A percentile compares a stretch with the other conserved stretches of the same genome.
Evolutionary conservation across 2,797 vertebrate genomes (phyloP).

Genomic region (Trichosurus vulpecula): DNA sequence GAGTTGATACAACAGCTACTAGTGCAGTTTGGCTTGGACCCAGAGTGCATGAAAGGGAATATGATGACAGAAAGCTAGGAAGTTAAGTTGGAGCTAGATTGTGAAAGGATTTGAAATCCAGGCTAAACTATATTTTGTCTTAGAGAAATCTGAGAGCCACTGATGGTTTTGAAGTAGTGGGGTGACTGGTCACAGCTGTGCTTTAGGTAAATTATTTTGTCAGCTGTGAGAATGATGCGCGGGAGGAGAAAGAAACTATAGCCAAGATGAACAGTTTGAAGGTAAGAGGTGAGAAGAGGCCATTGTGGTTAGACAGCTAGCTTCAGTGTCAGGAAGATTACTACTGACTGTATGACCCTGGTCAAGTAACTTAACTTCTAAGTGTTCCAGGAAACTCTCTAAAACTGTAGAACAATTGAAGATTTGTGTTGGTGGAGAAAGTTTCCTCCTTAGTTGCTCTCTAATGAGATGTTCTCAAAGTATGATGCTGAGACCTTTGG

Average conservation of each 20-base stretch:
- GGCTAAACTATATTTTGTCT: background rate
- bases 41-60: background rate
- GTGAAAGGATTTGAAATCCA: background rate
- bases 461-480: background rate
- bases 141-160: background rate
- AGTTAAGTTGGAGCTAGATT: too few species aligned
- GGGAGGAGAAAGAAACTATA: too few species aligned
- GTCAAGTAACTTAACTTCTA: background rate
- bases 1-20: too few species aligned
- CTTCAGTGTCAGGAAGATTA: background rate
- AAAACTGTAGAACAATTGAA: background rate
- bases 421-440: background rate
- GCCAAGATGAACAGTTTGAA: too few species aligned
- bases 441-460: background rate
- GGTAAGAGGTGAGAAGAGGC: too few species aligned
- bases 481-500: background rate
- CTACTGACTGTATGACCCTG: background rate
- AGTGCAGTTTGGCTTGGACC: background rate
- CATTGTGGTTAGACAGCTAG: background rate
- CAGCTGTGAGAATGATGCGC: too few species aligned
- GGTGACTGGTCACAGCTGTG: background rate
- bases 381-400: background rate
- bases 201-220: too few species aligned
- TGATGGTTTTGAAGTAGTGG: background rate
- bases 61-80: background rate